Conservation (phyloP, 2,113 vertebrate genomes). For the Circaetus cinerascens region DNA sequence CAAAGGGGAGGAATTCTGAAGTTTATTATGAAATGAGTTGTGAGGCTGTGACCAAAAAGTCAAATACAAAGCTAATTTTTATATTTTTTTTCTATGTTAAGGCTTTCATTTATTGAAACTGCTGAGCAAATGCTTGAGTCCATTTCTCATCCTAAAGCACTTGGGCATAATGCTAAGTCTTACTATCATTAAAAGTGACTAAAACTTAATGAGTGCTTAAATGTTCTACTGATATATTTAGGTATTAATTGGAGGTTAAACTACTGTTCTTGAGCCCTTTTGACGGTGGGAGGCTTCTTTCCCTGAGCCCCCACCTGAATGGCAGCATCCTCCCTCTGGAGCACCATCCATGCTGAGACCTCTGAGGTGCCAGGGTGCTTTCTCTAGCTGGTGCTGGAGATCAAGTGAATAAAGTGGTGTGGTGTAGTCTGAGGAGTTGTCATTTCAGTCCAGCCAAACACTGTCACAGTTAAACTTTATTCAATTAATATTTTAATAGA, state of each 20-base stretch:
- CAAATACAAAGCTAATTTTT: not conserved
- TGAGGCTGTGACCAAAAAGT: not conserved
- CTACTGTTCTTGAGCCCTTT: not conserved
- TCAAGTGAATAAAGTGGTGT: not conserved
- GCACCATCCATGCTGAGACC: not conserved
- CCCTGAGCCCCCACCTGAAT: not conserved
- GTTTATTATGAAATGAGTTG: not conserved
- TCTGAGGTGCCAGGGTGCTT: fast-evolving
- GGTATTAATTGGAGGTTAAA: not conserved
- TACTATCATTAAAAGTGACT: not conserved
- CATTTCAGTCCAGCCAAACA: not conserved
- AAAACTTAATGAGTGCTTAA: not conserved
- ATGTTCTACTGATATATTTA: not conserved
- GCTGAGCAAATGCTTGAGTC: not conserved
- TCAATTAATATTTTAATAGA: not conserved
- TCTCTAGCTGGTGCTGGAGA: not conserved
- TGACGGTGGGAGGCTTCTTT: not conserved
- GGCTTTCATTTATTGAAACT: not conserved
- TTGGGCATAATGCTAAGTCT: not conserved
- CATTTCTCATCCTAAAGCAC: not conserved
- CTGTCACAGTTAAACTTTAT: not conserved
- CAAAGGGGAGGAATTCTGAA: not conserved
- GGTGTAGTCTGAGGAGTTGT: not conserved
- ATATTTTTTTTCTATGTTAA: not conserved
- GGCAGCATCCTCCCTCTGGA: not conserved